Evolutionary conservation across 2,113 vertebrate genomes (phyloP), one percentile per base, ranked within the genome.

Genomic region (Hucho hucho): DNA sequence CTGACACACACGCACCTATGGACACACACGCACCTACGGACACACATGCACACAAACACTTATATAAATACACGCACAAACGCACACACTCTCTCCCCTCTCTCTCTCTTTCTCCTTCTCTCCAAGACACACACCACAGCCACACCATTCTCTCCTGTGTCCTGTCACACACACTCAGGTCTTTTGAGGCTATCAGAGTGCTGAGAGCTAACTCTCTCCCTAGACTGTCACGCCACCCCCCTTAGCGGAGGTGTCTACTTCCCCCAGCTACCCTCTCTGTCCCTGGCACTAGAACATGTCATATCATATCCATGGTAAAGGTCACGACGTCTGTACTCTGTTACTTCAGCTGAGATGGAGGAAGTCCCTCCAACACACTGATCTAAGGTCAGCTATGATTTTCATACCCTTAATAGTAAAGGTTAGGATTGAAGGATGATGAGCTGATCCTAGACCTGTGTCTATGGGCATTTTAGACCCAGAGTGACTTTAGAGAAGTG

Each of bases 291-390:
- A 77, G 87, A 89, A 90, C 89, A 89, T 89, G 89, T 91, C 89
- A 53, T 14, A 91, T 91, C 90, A 89, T 90, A 87, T 91, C 88
- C 87, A 80, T 77, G 84, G 75, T 92, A 89, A 92, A 92, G 91
- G 91, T 92, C 91, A 43, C 2, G 9, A 69, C 82, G 81, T 85
- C 85, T 89, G 89, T 89, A 89, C 87, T 87, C 86, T 86, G 83
- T 90, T 84, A 85, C 84, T 76, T 84, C 83, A 86, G 87, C 79
- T 72, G 81, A 83, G 84, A 86, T 77, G 80, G 85, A 83, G 77
- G 85, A 80, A 88, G 87, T 77, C 65, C 76, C 86, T 86, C 71
- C 29, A 53, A 91, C 85, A 89, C 86, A 81, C 72, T 82, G 87
- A 83, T 88, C 87, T 89, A 90, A 91, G 86, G 89, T 91, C 90